Conservation (phyloP, 1,140 invertebrate species). For the Drosophila saltans region DNA sequence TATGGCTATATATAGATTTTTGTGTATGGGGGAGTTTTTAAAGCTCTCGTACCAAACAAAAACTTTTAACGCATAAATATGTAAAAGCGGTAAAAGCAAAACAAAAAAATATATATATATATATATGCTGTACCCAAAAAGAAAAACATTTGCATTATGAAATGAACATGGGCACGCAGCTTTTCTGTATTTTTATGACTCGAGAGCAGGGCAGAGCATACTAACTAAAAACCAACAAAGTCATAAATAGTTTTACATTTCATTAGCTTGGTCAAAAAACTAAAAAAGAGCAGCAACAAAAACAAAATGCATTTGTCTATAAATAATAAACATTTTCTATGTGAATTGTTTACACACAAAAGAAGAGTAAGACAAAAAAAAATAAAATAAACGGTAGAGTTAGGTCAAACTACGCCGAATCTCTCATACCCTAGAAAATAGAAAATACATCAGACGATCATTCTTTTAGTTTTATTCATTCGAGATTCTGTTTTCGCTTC, state of each 20-base stretch:
- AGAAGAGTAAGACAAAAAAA: slow-evolving; percentile 27
- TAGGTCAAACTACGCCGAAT: background rate
- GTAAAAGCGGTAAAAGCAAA: slow-evolving; percentile 31
- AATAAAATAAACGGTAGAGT: background rate
- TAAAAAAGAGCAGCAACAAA: slow-evolving; percentile 27
- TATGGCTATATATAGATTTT: slow-evolving; percentile 21
- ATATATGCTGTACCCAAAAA: slow-evolving; percentile 18
- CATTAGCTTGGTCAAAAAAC: slow-evolving; percentile 47
- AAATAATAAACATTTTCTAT: slow-evolving; percentile 46
- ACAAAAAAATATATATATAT: background rate
- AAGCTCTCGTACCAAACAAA: slow-evolving; percentile 29
- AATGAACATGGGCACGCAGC: slow-evolving; percentile 29
- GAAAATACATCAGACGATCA: too few species aligned
- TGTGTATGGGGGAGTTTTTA: slow-evolving; percentile 12
- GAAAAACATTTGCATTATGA: slow-evolving; percentile 63
- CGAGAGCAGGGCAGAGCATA: background rate
- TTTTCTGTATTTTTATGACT: slow-evolving; percentile 2
- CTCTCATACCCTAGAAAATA: background rate
- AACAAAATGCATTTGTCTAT: slow-evolving; percentile 26
- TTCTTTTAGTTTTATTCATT: too few species aligned
- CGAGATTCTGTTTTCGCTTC: too few species aligned
- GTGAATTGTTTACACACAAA: slow-evolving; percentile 37
- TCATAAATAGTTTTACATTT: slow-evolving; percentile 70
- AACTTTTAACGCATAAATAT: slow-evolving; percentile 23
- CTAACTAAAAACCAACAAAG: slow-evolving; percentile 35